A percentile compares a stretch with the other conserved stretches of the same genome.
Evolutionary conservation across 1,140 invertebrate species (phyloP).

Genomic region (Drosophila dunni): DNA sequence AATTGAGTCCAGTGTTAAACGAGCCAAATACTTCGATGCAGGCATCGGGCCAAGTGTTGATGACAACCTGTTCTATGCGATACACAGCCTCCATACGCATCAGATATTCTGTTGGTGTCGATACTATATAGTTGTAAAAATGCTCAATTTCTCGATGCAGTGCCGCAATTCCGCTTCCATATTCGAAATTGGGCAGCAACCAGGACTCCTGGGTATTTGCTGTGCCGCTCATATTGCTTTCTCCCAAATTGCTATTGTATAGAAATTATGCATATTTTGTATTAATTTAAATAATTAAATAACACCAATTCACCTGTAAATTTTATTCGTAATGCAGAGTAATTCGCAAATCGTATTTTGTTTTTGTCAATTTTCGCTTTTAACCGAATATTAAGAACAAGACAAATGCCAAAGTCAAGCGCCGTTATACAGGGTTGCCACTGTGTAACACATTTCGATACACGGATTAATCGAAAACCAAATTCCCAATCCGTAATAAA

Average conservation of each 20-base stretch:
- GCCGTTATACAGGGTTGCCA: conserved; percentile 46
- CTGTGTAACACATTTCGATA: not conserved
- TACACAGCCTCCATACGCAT: conserved; percentile 47
- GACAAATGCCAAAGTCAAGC: conserved; percentile 32
- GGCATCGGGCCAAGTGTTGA: conserved; percentile 46
- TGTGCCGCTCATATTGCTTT: conserved; percentile 1
- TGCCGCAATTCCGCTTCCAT: conserved; percentile 48
- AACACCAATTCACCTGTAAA: too few relatives aligned
- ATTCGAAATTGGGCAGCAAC: conserved; percentile 36
- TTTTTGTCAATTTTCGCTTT: conserved; percentile 35
- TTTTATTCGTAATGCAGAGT: not conserved
- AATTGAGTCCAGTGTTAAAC: conserved; percentile 54
- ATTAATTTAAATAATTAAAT: too few relatives aligned
- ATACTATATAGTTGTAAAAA: conserved; percentile 57
- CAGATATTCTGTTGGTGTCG: conserved; percentile 50
- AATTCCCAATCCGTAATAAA: not conserved
- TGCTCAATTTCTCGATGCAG: conserved; percentile 63
- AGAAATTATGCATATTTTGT: too few relatives aligned
- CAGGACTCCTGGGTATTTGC: conserved; percentile 34
- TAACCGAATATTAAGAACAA: conserved; percentile 31
- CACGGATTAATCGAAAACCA: not conserved
- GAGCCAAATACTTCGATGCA: conserved; percentile 63
- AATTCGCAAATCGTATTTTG: conserved; percentile 23
- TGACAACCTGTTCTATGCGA: conserved; percentile 48
- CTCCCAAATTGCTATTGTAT: not conserved